A percentile compares a stretch with the other conserved stretches of the same genome.
Evolutionary conservation across 2,797 vertebrate genomes (phyloP).

Genomic region (Tiaroga cobitis): DNA sequence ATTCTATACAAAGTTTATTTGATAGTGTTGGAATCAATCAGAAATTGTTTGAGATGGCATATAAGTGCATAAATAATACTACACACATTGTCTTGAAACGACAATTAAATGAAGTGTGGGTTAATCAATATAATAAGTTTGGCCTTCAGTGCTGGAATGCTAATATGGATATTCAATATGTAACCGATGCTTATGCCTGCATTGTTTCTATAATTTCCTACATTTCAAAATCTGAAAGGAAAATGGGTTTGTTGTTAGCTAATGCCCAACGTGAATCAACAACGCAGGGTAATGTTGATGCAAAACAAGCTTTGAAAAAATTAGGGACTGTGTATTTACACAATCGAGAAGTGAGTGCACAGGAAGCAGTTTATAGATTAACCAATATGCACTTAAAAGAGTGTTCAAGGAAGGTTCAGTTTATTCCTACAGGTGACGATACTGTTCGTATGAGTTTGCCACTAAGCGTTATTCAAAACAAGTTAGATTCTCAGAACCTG

Average conservation of each 20-base stretch:
- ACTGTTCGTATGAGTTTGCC: slow-evolving; percentile 51
- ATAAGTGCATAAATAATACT: not conserved
- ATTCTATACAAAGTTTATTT: not conserved
- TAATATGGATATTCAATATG: slow-evolving; percentile 48
- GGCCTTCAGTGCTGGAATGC: slow-evolving; percentile 44
- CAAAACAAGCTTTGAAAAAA: not conserved
- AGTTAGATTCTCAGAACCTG: not conserved
- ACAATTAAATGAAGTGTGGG: slow-evolving; percentile 22
- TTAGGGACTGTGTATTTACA: slow-evolving; percentile 43
- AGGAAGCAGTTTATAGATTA: slow-evolving; percentile 45
- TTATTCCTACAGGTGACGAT: slow-evolving; percentile 48
- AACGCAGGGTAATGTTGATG: slow-evolving; percentile 11
- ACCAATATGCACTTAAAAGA: slow-evolving; percentile 55
- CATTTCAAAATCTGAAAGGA: slow-evolving; percentile 50
- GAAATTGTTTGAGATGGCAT: not conserved
- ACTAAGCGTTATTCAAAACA: slow-evolving; percentile 22
- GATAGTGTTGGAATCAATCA: not conserved
- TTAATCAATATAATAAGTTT: slow-evolving; percentile 40
- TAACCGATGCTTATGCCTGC: slow-evolving; percentile 48
- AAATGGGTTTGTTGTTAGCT: slow-evolving; percentile 48
- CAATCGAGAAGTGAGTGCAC: slow-evolving; percentile 57
- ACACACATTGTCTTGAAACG: slow-evolving; percentile 34
- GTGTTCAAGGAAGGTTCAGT: slow-evolving; percentile 39
- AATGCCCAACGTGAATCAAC: slow-evolving; percentile 29
- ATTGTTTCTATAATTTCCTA: slow-evolving; percentile 52